phyloP scores from a whole-genome alignment of 2,113 vertebrate species.

The Menura novaehollandiae region DNA sequence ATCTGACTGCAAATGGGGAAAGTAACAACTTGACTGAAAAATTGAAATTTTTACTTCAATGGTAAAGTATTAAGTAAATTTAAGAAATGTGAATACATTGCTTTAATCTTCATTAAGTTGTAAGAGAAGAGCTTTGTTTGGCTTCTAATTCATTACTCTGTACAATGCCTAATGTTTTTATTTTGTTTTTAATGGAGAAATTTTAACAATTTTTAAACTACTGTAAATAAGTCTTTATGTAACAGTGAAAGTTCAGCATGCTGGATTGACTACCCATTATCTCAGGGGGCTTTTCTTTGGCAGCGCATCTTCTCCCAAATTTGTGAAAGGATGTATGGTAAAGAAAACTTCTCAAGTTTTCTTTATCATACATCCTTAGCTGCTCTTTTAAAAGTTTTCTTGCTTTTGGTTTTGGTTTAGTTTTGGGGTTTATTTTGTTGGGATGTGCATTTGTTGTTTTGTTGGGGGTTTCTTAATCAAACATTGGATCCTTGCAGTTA shows the following conservation, averaged over 20 bases:
- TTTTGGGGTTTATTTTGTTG: neutral
- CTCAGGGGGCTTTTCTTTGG: neutral
- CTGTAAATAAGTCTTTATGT: neutral
- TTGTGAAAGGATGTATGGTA: neutral
- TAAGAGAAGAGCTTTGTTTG: neutral
- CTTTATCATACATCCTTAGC: too few relatives aligned
- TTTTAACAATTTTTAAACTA: neutral
- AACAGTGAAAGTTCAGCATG: neutral
- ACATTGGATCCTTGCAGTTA: neutral
- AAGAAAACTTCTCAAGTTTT: neutral
- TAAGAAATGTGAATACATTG: neutral
- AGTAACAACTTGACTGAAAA: neutral
- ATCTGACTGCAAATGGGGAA: neutral
- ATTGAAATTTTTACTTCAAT: neutral
- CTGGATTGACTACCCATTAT: neutral
- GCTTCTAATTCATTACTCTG: neutral
- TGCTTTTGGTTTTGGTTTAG: neutral
- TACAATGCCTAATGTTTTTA: neutral
- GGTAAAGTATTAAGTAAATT: neutral
- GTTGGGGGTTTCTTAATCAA: neutral
- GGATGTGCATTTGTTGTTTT: neutral
- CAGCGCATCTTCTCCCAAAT: neutral
- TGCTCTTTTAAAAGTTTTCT: neutral
- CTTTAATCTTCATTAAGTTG: neutral
- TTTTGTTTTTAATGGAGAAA: neutral